Evolutionary conservation across 1,140 invertebrate genomes (phyloP).

Genomic region (Rhopalosiphum maidis): DNA sequence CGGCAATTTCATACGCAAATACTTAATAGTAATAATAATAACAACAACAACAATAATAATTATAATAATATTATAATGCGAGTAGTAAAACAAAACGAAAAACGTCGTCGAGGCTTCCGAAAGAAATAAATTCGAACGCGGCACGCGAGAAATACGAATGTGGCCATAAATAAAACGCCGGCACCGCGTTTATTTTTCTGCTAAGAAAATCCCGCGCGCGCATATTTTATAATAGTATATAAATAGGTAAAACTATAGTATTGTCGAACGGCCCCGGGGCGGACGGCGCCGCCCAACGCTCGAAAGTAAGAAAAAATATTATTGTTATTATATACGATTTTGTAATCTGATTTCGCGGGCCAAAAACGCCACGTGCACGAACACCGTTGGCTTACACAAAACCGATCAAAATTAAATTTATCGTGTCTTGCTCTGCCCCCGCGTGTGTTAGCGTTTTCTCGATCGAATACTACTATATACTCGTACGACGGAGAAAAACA

Average conservation of each 20-base stretch:
- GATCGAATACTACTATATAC: background rate
- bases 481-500: too few relatives aligned
- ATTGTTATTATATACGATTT: background rate
- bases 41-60: background rate
- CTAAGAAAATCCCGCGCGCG: slow-evolving; percentile 15
- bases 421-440: background rate
- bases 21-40: slow-evolving; percentile 14
- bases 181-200: slow-evolving; percentile 9
- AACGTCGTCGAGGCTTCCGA: slow-evolving; percentile 52
- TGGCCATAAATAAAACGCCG: slow-evolving; percentile 38
- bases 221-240: slow-evolving; percentile 6
- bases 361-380: background rate
- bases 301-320: slow-evolving; percentile 8
- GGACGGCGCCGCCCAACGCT: background rate
- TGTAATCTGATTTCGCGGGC: background rate
- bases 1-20: slow-evolving; percentile 52
- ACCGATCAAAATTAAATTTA: slow-evolving; percentile 2
- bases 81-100: slow-evolving; percentile 53
- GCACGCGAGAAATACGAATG: slow-evolving; percentile 46
- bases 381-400: background rate
- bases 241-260: background rate
- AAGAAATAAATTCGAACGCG: slow-evolving; percentile 55
- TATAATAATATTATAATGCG: slow-evolving; percentile 16
- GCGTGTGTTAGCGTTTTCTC: background rate
- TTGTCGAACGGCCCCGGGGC: background rate